Conservation (phyloP, 2,888 invertebrate species). For the Blomia tropicalis region DNA sequence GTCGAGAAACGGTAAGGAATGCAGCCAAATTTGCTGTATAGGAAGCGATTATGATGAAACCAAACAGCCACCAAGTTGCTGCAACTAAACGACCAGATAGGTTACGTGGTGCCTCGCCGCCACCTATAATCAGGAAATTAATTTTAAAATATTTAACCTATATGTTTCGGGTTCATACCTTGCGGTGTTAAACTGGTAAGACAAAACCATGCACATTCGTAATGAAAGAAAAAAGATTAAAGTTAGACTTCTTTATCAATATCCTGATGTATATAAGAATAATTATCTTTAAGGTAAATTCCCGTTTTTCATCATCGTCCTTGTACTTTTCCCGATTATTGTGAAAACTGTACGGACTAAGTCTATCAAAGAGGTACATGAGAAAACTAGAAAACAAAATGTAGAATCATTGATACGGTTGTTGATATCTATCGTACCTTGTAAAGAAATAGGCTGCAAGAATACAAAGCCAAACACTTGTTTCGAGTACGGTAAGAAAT, state of each 20-base stretch:
- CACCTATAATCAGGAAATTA: too few species aligned
- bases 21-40: slow-evolving; percentile 97
- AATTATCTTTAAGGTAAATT: slow-evolving; percentile 26
- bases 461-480: slow-evolving; percentile 91
- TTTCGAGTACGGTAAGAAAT: slow-evolving; percentile 85
- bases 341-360: slow-evolving; percentile 91
- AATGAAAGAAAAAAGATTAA: too few species aligned
- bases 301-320: slow-evolving; percentile 24
- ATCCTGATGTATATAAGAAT: too few species aligned
- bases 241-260: slow-evolving; percentile 43
- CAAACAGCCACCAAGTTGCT: slow-evolving; percentile 97
- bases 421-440: background rate
- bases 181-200: slow-evolving; percentile 81
- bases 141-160: too few species aligned
- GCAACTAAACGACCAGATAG: slow-evolving; percentile 83
- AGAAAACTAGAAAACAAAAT: slow-evolving; percentile 35
- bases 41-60: slow-evolving; percentile 94
- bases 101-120: slow-evolving; percentile 89
- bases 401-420: background rate
- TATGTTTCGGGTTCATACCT: too few species aligned
- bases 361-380: slow-evolving; percentile 90
- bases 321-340: slow-evolving; percentile 46
- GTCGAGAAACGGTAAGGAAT: slow-evolving; percentile 70
- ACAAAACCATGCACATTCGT: slow-evolving; percentile 95
- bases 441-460: slow-evolving; percentile 87